Percentiles rank a stretch among this genome's conserved stretches.
Evolutionary conservation across 2,113 vertebrate genomes (phyloP).

Genomic region (Amphiprion percula): DNA sequence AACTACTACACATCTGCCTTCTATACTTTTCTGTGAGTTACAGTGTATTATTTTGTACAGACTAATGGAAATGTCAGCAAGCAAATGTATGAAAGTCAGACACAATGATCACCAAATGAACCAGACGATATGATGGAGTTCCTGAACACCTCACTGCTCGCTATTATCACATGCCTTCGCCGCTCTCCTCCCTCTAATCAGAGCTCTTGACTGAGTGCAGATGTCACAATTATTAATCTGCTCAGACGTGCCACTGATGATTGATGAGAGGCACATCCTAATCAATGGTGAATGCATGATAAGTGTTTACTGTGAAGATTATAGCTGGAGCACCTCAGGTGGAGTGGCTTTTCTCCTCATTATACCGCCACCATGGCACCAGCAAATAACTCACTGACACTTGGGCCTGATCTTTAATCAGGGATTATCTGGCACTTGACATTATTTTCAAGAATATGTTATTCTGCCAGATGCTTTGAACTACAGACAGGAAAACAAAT

Average conservation of each 20-base stretch:
- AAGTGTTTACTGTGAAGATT: slow-evolving; percentile 86
- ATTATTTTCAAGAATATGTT: slow-evolving; percentile 71
- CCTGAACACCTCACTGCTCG: slow-evolving; percentile 58
- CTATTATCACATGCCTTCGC: slow-evolving; percentile 56
- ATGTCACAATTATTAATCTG: slow-evolving; percentile 84
- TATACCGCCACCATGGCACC: slow-evolving; percentile 70
- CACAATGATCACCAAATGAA: slow-evolving; percentile 53
- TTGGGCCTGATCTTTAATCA: slow-evolving; percentile 81
- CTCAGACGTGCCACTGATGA: slow-evolving; percentile 80
- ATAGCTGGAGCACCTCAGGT: slow-evolving; percentile 74
- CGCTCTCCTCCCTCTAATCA: slow-evolving; percentile 76
- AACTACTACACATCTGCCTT: not conserved
- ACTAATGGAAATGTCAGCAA: slow-evolving; percentile 55
- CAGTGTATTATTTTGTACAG: not conserved
- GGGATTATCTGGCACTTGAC: slow-evolving; percentile 76
- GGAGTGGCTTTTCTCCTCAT: slow-evolving; percentile 81
- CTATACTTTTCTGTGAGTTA: not conserved
- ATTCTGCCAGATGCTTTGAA: slow-evolving; percentile 48
- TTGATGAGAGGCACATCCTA: slow-evolving; percentile 84
- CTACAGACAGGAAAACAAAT: slow-evolving; percentile 40
- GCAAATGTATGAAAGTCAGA: slow-evolving; percentile 49
- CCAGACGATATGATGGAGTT: slow-evolving; percentile 50
- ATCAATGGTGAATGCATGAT: slow-evolving; percentile 84
- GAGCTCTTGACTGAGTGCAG: slow-evolving; percentile 80
- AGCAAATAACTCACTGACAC: slow-evolving; percentile 75